Percentiles rank a stretch among this genome's conserved stretches.
These are phyloP conservation scores for Heteropelma amictum DNA, from an alignment of 2,888 invertebrate genomes.

Conservation along the genomic window DNA sequence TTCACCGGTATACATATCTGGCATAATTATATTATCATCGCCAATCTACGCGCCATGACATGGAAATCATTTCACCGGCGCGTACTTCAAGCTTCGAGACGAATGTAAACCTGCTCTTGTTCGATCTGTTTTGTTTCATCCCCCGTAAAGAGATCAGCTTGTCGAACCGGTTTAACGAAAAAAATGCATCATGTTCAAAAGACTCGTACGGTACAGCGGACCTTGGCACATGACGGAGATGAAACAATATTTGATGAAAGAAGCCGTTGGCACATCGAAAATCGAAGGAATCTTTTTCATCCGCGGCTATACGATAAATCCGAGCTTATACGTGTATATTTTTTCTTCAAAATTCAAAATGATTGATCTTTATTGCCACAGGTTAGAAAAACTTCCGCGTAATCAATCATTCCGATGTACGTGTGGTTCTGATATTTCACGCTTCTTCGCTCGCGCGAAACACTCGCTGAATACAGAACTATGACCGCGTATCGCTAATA, in stretches of 20 bases:
- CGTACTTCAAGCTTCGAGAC: background rate
- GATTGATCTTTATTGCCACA: no score
- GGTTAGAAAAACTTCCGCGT: no score
- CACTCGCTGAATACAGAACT: background rate
- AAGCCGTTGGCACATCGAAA: no score
- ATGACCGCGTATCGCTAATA: slow-evolving; percentile 41
- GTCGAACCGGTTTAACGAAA: background rate
- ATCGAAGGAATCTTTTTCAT: no score
- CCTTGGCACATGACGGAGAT: no score
- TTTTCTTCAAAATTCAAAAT: no score
- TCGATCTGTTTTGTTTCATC: background rate
- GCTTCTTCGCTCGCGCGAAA: background rate
- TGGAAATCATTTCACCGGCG: slow-evolving; percentile 25
- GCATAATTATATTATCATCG: slow-evolving; percentile 38
- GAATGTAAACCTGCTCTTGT: slow-evolving; percentile 30
- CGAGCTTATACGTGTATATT: no score
- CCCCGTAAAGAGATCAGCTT: background rate
- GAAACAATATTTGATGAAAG: no score
- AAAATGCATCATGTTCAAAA: background rate
- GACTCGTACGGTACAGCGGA: no score
- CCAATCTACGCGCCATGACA: background rate
- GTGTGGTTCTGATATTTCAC: slow-evolving; percentile 10
- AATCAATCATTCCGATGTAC: no score
- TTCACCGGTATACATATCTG: slow-evolving; percentile 34
- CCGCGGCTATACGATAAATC: no score